Conservation (phyloP, 2,113 vertebrate genomes). For the Taxidea taxus region DNA sequence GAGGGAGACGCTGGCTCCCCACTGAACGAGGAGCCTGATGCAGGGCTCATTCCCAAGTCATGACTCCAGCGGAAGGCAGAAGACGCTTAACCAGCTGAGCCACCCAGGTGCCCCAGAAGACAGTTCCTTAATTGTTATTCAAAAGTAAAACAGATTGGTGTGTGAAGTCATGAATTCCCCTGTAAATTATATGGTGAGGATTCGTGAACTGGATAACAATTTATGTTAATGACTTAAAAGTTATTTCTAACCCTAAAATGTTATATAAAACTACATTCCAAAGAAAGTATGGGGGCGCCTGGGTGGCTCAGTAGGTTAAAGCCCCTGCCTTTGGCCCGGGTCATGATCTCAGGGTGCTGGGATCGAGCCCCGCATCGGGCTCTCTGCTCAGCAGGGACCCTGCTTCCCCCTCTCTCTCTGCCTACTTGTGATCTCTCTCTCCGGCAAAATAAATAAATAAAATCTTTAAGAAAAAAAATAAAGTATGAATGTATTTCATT, state of each 20-base stretch:
- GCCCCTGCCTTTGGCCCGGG: no score
- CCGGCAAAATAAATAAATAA: no score
- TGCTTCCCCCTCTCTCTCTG: no score
- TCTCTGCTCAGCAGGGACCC: no score
- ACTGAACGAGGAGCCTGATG: no score
- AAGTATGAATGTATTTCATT: background rate
- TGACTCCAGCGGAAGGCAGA: background rate
- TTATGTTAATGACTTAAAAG: background rate
- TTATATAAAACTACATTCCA: background rate
- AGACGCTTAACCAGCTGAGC: background rate
- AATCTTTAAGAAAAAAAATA: background rate
- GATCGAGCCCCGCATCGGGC: no score
- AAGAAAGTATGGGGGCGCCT: background rate
- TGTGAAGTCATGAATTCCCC: background rate
- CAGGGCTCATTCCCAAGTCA: no score
- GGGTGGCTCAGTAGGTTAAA: no score
- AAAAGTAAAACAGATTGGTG: background rate
- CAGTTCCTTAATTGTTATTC: background rate
- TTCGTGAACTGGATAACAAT: background rate
- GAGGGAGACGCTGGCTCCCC: no score
- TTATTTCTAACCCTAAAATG: background rate
- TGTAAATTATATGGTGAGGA: background rate
- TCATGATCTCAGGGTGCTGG: no score
- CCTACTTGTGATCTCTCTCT: no score
- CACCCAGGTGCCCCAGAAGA: background rate